Percentiles rank a stretch among this genome's conserved stretches.
These are phyloP conservation scores for Metopia argyrocephala DNA, from an alignment of 2,888 invertebrate species.

Conservation along the genomic window DNA sequence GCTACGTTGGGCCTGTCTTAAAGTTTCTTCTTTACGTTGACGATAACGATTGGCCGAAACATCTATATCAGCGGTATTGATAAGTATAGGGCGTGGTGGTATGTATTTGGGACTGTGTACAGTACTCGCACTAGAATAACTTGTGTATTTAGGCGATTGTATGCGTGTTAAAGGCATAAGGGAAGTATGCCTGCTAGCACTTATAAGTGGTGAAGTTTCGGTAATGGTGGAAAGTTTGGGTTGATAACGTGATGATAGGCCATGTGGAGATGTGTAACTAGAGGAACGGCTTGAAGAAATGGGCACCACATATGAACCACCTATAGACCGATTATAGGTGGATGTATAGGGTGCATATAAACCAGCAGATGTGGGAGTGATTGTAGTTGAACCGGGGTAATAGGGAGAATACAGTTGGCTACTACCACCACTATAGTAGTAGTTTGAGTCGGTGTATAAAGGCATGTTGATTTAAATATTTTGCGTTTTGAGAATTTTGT, in stretches of 20 bases:
- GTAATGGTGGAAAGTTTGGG: constrained; percentile 88
- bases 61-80: constrained; percentile 92
- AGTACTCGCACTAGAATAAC: constrained; percentile 71
- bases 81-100: constrained; percentile 84
- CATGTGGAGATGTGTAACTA: constrained; percentile 66
- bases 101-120: constrained; percentile 78
- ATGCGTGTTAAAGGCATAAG: constrained; percentile 79
- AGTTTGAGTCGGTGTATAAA: constrained; percentile 84
- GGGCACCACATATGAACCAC: constrained; percentile 74
- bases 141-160: constrained; percentile 80
- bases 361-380: constrained; percentile 76
- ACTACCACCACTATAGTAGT: constrained; percentile 79
- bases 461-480: constrained; percentile 80
- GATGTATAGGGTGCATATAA: constrained; percentile 80
- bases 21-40: constrained; percentile 62
- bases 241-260: constrained; percentile 81
- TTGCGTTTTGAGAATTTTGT: constrained; percentile 14
- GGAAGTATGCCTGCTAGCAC: constrained; percentile 70
- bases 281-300: constrained; percentile 70
- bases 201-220: constrained; percentile 79
- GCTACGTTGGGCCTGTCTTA: constrained; percentile 37
- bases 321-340: constrained; percentile 80
- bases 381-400: constrained; percentile 77
- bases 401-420: constrained; percentile 79
- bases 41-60: constrained; percentile 84